Evolutionary conservation across 2,797 vertebrate species (phyloP), one percentile per base, ranked within the genome.

Genomic region (Rhinichthys osculus): DNA sequence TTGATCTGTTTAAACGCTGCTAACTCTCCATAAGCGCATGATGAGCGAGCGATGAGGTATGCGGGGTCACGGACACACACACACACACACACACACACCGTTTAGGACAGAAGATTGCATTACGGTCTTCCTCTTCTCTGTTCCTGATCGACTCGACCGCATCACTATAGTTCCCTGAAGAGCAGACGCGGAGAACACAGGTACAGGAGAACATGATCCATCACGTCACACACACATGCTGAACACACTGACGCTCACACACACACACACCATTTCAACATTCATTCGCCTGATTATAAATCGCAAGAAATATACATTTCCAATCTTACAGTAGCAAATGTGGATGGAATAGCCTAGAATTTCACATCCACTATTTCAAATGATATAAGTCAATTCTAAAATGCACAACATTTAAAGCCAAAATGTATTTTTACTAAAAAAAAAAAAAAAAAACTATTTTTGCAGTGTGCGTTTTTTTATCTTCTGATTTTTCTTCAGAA

Each of bases 71-170:
- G 69, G 88, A 17, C 4, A 35, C 35, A 35, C 35, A 35, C 35
- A 35, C 35, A 35, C 35, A 35, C 35, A 35, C 35, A 35, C 35
- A 35, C 4, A 35, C 35, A 35, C 35, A 35, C 35, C 35, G 35
- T 35, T 35, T 35, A 35, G 35, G 35, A 35, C 30, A 35, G 35
- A 5, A 47, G 23, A 71, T 87, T 84, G 88, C 83, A 90, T 91
- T 93, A 78, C 23, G 4, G 35, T 35, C 35, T 52, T 30, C 23
- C 70, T 59, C 42, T 44, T 78, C 44, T 66, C 9, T 38, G 54
- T 19, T 78, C 35, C 35, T 35, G 35, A 35, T 35, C 35, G 35
- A 35, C 30, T 30, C 30, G 30, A 30, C 30, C 30, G 30, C 30
- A 30, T 35, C 35, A 35, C 35, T 35, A 35, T 3, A 35, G 35